Base-by-base conservation (phyloP, 2,113 vertebrate genomes). In the Sclerurus mexicanus region DNA sequence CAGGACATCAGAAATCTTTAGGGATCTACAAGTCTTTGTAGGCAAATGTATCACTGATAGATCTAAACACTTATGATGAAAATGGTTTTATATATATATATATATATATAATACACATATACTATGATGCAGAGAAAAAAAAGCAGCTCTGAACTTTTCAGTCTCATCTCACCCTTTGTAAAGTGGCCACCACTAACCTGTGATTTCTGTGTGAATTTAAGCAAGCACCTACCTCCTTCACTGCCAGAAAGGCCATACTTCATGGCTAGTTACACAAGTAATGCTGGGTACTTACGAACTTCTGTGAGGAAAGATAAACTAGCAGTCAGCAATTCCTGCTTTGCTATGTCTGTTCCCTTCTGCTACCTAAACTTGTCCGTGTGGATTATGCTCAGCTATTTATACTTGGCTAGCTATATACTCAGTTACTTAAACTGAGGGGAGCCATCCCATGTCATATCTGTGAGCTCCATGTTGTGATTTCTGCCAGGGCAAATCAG, bases 251-350 rank as follows among this genome's bases (percentile, higher is more conserved):
- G 42, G 28, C 42, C 15, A 1, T 19, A 15, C 37, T 62, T 73
- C 20, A 31, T n/a, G 60, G 35, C 19, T 59, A 20, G 2, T 67
- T 37, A 63, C 25, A 9, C 0, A 0, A 25, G 44, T 62, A 53
- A 53, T 42, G 22, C 9, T 3, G 35, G 33, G 2, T 25, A 27
- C 40, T 58, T 50, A n/a, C 6, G 12, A 47, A 14, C 2, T 68
- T 47, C 47, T 56, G 1, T 47, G 16, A 60, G 37, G 28, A 73
- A 56, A 37, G 40, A 52, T 25, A 27, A 92, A 42, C 5, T 11
- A 33, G n/a, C 40, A 78, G n/a, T 56, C 50, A 19, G 28, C 21
- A 31, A 75, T 71, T 76, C 47, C 69, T 67, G 13, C 47, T 60
- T 83, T 72, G 27, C 53, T 62, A 1, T 0, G 2, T 67, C 25